These are phyloP conservation scores for Cataglyphis altisquamis DNA, from an alignment of 2,888 invertebrate species.

Conservation along the genomic window DNA sequence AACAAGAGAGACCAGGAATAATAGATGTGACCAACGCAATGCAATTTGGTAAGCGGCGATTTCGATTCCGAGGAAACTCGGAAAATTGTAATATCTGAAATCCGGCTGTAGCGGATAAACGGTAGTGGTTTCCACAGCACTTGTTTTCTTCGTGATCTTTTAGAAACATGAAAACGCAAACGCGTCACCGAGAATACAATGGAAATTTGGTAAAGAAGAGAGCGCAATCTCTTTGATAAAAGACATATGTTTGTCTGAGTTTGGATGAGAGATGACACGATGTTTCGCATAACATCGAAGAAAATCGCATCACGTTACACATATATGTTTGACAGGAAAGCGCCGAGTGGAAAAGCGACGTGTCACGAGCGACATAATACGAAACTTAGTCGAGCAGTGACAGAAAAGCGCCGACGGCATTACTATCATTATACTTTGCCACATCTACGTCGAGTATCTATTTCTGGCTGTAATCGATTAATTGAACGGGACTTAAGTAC, in stretches of 20 bases:
- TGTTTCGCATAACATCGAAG: background rate
- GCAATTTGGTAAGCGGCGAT: conserved; percentile 62
- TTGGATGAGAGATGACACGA: background rate
- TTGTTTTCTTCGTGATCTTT: conserved; percentile 15
- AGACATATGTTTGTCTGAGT: background rate
- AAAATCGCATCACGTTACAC: conserved; percentile 21
- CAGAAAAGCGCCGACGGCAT: conserved; percentile 52
- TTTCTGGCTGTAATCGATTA: conserved; percentile 77
- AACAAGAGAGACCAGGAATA: conserved; percentile 66
- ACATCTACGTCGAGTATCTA: conserved; percentile 66
- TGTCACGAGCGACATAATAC: conserved; percentile 3
- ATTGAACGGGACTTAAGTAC: conserved; percentile 79
- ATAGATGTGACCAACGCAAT: conserved; percentile 73
- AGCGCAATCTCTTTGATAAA: conserved; percentile 5
- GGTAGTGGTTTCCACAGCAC: conserved; percentile 22
- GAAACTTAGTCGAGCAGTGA: conserved; percentile 25
- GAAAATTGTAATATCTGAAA: conserved; percentile 57
- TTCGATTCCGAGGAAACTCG: conserved; percentile 41
- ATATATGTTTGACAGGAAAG: background rate
- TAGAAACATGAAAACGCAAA: conserved; percentile 4
- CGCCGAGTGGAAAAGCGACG: background rate
- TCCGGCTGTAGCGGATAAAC: conserved; percentile 55
- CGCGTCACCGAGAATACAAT: background rate
- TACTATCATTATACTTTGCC: conserved; percentile 67
- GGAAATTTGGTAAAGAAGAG: background rate